Base-by-base conservation (phyloP, 2,888 invertebrate species). In the Amblyjoppa fuscipennis region DNA sequence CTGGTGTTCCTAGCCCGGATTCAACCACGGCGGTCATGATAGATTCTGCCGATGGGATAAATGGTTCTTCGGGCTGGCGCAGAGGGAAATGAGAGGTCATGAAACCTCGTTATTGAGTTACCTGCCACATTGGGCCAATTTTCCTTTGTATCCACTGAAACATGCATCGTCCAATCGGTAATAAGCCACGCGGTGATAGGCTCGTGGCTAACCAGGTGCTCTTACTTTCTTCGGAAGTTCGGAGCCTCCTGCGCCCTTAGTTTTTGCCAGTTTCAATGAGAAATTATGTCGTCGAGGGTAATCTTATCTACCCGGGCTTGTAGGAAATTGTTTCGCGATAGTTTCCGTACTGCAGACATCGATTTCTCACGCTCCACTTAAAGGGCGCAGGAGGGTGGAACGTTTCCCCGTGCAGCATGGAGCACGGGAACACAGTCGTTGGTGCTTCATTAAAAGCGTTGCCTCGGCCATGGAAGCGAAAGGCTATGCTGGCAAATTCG, bases 121-220 rank as follows among this genome's bases (percentile, higher is more conserved):
- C 20, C 53, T 41, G 11, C 41, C 2, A 41, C 11, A 41, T 41
- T 41, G 11, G 11, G 9, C 41, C 41, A 41, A 41, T 11, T 41
- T 41, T 41, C 2, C 41, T 9, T 41, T 3, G 41, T 11, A 11
- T 41, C 3, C 3, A 11, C 11, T 51, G 45, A n/a, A 70, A 69
- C 20, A 69, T n/a, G 31, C 83, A 87, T 79, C 86, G 87, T 88
- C 88, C 88, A 88, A 79, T 85, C 87, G 78, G 73, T 88, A 87
- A 90, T 88, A 87, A 83, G 31, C 64, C 16, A 25, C 56, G 11
- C 61, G 16, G 20, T 45, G 20, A 25, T 56, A 74, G 59, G 61
- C 45, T 56, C 25, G 0, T 38, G 20, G 61, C 28, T 45, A 16
- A 74, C 16, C 20, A 11, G 59, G 28, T 28, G 25, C 25, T 1